Evolutionary conservation across 2,888 invertebrate species (phyloP).

Genomic region (Xanthorhoe designata): DNA sequence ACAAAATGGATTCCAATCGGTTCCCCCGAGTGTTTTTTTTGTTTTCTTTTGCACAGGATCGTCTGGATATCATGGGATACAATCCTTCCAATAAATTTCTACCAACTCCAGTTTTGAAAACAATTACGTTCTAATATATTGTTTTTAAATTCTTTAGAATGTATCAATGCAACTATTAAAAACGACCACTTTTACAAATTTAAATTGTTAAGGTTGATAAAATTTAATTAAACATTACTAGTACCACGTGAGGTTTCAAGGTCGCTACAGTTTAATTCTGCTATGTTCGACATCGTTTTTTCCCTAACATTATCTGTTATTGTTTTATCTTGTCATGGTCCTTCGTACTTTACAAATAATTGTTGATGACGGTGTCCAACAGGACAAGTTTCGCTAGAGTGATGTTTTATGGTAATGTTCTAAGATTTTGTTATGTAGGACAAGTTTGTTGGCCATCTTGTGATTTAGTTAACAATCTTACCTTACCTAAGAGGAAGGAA

Average conservation of each 20-base stretch:
- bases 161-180: background rate
- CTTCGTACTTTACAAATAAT: slow-evolving; percentile 28
- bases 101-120: no score
- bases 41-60: no score
- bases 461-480: background rate
- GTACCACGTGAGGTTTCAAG: slow-evolving; percentile 11
- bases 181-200: background rate
- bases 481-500: background rate
- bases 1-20: no score
- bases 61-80: no score
- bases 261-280: slow-evolving; percentile 18
- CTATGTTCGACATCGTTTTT: slow-evolving; percentile 19
- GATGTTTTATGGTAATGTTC: no score
- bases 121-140: background rate
- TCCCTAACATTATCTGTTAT: slow-evolving; percentile 18
- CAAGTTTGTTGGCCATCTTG: slow-evolving; percentile 3
- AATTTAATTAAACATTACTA: slow-evolving; percentile 3
- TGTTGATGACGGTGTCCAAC: slow-evolving; percentile 20
- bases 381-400: background rate
- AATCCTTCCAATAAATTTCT: no score
- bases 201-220: background rate
- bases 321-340: slow-evolving; percentile 15
- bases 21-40: no score
- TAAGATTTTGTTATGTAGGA: slow-evolving; percentile 10
- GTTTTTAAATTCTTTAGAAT: background rate